These are phyloP conservation scores for Xenopus borealis DNA, from an alignment of 2,113 vertebrate species.

Conservation along the genomic window DNA sequence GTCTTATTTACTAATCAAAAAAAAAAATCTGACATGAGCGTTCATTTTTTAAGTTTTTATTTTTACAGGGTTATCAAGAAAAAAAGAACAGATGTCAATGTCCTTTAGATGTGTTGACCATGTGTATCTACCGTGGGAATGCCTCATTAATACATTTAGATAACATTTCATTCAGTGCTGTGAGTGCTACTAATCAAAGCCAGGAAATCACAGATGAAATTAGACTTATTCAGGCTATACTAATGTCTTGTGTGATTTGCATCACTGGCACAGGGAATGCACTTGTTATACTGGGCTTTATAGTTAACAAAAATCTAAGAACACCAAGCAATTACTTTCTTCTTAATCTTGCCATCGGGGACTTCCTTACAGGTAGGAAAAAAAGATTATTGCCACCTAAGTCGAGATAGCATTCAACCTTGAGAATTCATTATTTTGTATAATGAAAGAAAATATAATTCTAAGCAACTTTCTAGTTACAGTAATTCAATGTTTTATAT, in stretches of 20 bases:
- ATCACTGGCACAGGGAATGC: constrained; percentile 65
- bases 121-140: constrained; percentile 4
- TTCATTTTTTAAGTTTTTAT: no score
- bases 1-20: no score
- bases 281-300: constrained; percentile 80
- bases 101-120: background rate
- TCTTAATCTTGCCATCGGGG: constrained; percentile 84
- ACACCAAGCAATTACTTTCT: constrained; percentile 83
- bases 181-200: constrained; percentile 8
- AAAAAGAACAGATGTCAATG: no score
- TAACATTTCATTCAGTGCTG: background rate
- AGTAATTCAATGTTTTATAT: no score
- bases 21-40: no score
- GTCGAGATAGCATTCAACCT: no score
- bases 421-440: no score
- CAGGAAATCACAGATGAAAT: background rate
- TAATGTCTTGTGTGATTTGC: constrained; percentile 31
- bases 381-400: no score
- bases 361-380: constrained; percentile 81
- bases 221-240: constrained; percentile 9
- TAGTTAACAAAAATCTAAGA: constrained; percentile 81
- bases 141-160: background rate
- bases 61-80: no score
- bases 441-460: no score
- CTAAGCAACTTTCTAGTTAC: no score